Base-by-base conservation (phyloP, 2,797 vertebrate species). In the Pseudochirops corinnae region DNA sequence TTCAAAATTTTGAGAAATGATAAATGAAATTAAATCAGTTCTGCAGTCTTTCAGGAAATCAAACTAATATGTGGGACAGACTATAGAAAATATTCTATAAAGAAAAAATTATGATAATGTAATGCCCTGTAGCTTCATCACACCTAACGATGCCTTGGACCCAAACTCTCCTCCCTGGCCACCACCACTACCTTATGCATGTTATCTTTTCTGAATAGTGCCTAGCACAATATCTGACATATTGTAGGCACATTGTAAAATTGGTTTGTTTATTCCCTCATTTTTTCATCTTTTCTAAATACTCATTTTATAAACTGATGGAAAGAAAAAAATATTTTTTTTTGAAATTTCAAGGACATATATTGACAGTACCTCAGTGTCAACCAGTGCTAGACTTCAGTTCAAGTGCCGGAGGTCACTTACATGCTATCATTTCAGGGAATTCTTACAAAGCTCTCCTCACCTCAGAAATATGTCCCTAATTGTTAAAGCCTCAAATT, bases 1-100 rank as follows among this genome's bases (percentile, higher is more conserved):
- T 94, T 93, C 92, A 92, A 95, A 56, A 90, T 2, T 50, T 0
- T 56, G 5, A 39, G 55, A 13, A 91, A 67, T 92, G 50, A 91
- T 56, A 31, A 93, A 74, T 95, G 13, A 9, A 90, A 91, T 26
- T 55, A 94, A 97, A 92, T 95, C 56, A 93, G 92, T n/a, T 31
- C 53, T 92, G 28, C 7, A 92, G 91, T 91, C 53, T 92, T 29
- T 92, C 95, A 90, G 74, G 56, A 93, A 96, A 90, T 95, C 82
- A 96, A 95, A 93, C 53, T 31, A 94, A 91, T 21, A 62, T 92
- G 46, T 82, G 92, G 74, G 90, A 24, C 55, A 92, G 95, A 96
- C 55, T 96, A 46, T 60, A 92, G 92, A 95, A 96, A 94, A 90
- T 21, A 91, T 94, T 55, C 74, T 53, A 96, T 95, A 93, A 46